Conservation (phyloP, 2,113 vertebrate genomes). For the Aplodontia rufa region DNA sequence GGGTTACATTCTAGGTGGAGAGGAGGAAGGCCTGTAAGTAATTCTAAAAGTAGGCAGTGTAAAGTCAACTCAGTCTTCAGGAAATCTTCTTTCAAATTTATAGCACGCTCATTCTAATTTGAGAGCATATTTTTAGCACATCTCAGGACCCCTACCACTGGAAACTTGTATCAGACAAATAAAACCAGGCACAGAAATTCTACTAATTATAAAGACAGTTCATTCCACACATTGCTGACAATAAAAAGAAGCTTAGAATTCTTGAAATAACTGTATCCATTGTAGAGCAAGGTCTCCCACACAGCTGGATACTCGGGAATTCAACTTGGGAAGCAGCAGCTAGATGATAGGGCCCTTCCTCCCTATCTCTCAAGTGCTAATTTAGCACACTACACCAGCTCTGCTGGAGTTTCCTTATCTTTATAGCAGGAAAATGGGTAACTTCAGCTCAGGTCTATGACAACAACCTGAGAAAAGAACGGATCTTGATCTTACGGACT, state of each 20-base stretch:
- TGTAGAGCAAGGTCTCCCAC: not conserved
- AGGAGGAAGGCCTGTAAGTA: not conserved
- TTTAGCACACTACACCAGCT: not conserved
- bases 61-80: not conserved
- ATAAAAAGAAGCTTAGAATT: slow-evolving; percentile 10
- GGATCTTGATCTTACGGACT: not conserved
- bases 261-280: not conserved
- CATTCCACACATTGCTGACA: slow-evolving; percentile 40
- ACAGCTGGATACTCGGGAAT: slow-evolving; percentile 46
- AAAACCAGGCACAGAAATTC: not conserved
- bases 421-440: not conserved
- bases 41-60: not conserved
- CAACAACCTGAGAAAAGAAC: not conserved
- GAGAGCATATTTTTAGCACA: not conserved
- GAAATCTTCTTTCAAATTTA: not conserved
- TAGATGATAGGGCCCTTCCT: not conserved
- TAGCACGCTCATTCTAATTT: not conserved
- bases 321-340: not conserved
- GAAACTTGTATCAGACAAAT: not conserved
- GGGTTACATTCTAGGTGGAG: not conserved
- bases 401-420: not conserved
- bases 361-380: not conserved
- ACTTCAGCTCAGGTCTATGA: not conserved
- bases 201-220: not conserved
- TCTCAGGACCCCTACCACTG: not conserved